Conservation (phyloP, 37 sponge, comb jelly and placozoan genomes). For the Spongilla lacustris region DNA sequence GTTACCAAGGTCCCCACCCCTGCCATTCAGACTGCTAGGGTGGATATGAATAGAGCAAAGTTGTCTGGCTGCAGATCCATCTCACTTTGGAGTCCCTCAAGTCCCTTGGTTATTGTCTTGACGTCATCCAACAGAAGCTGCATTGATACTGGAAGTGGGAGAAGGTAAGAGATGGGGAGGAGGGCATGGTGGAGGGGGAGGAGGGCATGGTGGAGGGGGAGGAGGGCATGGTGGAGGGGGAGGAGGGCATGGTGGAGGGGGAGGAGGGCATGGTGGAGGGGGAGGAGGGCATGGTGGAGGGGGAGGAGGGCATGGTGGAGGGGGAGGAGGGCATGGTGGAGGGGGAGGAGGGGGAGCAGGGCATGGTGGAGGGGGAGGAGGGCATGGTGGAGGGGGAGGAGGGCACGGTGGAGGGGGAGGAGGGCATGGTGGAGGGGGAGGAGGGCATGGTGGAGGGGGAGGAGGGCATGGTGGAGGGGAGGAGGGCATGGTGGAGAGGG, state of each 20-base stretch:
- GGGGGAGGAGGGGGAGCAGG: no score
- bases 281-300: not conserved
- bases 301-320: not conserved
- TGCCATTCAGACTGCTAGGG: not conserved
- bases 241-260: not conserved
- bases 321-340: not conserved
- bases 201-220: not conserved
- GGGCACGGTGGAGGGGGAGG: not conserved
- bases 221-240: not conserved
- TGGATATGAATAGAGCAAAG: slow-evolving; percentile 91
- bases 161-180: not conserved
- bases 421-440: not conserved
- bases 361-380: not conserved
- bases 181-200: not conserved
- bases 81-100: slow-evolving; percentile 53
- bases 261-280: not conserved
- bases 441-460: no score
- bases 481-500: no score
- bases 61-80: slow-evolving; percentile 66
- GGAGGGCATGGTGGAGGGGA: not conserved
- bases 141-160: slow-evolving; percentile 70
- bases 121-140: slow-evolving; percentile 71
- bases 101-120: slow-evolving; percentile 51
- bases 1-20: not conserved
- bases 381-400: not conserved